phyloP scores from a whole-genome alignment of 2,888 invertebrate genomes.

The Abscondita cerata region DNA sequence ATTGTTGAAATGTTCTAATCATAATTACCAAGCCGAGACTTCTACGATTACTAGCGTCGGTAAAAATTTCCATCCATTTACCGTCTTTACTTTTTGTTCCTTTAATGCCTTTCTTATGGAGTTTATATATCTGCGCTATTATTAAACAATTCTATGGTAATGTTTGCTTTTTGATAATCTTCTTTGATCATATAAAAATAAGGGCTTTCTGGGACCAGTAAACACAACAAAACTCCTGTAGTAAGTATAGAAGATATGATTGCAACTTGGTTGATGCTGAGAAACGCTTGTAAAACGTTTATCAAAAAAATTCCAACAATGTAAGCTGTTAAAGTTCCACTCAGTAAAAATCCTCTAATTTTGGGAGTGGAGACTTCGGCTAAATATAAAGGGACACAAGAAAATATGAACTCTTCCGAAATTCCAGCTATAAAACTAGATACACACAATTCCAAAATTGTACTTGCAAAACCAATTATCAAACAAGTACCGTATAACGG shows the following conservation, averaged over 20 bases:
- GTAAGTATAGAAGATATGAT: constrained; percentile 65
- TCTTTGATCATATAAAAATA: constrained; percentile 57
- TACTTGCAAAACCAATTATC: constrained; percentile 66
- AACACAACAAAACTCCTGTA: constrained; percentile 62
- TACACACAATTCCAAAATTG: constrained; percentile 64
- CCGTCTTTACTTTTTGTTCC: constrained; percentile 57
- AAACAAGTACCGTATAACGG: constrained; percentile 71
- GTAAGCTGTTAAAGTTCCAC: too few relatives aligned
- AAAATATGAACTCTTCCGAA: constrained; percentile 59
- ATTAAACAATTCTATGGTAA: constrained; percentile 64
- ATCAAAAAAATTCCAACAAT: constrained; percentile 64
- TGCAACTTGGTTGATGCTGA: constrained; percentile 62
- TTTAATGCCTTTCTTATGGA: constrained; percentile 44
- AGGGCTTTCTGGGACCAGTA: constrained; percentile 72
- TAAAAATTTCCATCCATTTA: constrained; percentile 62
- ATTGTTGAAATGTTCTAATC: constrained; percentile 67
- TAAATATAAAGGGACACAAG: constrained; percentile 66
- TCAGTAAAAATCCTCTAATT: too few relatives aligned
- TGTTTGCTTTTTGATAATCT: constrained; percentile 57
- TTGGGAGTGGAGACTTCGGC: constrained; percentile 67
- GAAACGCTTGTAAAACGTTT: constrained; percentile 67
- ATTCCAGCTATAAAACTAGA: constrained; percentile 64
- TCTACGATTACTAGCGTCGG: constrained; percentile 64
- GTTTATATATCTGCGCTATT: constrained; percentile 55
- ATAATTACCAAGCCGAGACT: constrained; percentile 67